Percentiles rank a stretch among this genome's conserved stretches.
Conservation (phyloP, 2,113 vertebrate genomes). For the Pycnonotus jocosus region DNA sequence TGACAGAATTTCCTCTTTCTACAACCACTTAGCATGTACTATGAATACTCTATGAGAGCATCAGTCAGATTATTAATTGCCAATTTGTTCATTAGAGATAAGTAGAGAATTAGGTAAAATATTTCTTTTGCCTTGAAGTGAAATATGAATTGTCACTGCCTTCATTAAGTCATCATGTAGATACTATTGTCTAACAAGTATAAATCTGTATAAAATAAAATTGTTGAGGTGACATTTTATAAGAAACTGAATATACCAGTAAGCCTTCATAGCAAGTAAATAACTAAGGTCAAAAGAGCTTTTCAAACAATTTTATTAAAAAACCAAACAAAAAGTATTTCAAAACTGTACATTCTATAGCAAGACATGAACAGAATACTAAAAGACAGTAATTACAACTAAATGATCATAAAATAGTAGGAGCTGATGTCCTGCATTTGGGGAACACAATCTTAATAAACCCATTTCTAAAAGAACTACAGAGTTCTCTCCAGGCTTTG, state of each 20-base stretch:
- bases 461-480: neutral
- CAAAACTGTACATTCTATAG: neutral
- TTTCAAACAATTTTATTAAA: neutral
- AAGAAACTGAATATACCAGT: neutral
- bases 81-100: neutral
- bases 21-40: neutral
- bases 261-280: neutral
- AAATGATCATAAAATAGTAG: neutral
- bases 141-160: neutral
- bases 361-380: neutral
- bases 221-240: neutral
- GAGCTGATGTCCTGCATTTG: neutral
- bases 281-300: neutral
- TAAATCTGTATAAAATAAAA: neutral
- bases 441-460: neutral
- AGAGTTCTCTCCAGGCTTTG: neutral
- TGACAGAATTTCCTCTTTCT: neutral
- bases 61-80: neutral
- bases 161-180: neutral
- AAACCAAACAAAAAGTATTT: neutral
- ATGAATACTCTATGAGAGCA: neutral
- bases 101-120: neutral
- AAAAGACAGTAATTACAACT: neutral
- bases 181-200: neutral
- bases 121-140: neutral